Base-by-base conservation (phyloP, 2,113 vertebrate species). In the Neogale vison region DNA sequence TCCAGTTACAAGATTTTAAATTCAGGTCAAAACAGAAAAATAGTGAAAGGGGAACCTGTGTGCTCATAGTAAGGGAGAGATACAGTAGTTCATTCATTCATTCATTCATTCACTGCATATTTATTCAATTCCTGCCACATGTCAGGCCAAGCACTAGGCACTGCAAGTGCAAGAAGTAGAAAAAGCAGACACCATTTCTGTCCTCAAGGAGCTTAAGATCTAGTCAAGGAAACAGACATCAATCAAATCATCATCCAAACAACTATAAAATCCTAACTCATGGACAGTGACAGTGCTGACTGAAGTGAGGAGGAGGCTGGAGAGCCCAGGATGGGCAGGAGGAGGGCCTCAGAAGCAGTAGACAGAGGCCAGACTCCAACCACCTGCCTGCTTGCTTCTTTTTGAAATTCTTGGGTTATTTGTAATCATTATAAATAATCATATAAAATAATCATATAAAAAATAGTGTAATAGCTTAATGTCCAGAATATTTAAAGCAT, bases 1-100 rank as follows among this genome's bases (percentile, higher is more conserved):
- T 65, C 82, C 55, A 77, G 11, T 55, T 96, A 79, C 39, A 93
- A 85, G 36, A 31, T 39, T 91, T 93, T 87, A n/a, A 90, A 59
- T 69, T 92, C 80, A 59, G 6, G 7, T 76, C 59, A 3, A 90
- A 96, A 95, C 17, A 76, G 5, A 67, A 74, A 67, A 80, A 79
- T 50, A 65, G 67, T 67, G 65, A 83, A 55, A 31, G 81, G 29
- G 4, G 23, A 67, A 67, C 92, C 80, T 76, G 0, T 59, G 39
- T 59, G 34, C 57, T 57, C 72, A 26, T 65, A 18, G 29, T 59
- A 57, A 65, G 26, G 13, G 1, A 4, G 50, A 74, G 45, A 7
- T 4, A 6, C 83, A 11, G 26, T 52, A 12, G 6, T 76, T 39
- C 47, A 20, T 23, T 52, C 52, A 52, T 57, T 23, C 34, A 59